Conservation (phyloP, 2,797 vertebrate genomes). For the Notamacropus eugenii region DNA sequence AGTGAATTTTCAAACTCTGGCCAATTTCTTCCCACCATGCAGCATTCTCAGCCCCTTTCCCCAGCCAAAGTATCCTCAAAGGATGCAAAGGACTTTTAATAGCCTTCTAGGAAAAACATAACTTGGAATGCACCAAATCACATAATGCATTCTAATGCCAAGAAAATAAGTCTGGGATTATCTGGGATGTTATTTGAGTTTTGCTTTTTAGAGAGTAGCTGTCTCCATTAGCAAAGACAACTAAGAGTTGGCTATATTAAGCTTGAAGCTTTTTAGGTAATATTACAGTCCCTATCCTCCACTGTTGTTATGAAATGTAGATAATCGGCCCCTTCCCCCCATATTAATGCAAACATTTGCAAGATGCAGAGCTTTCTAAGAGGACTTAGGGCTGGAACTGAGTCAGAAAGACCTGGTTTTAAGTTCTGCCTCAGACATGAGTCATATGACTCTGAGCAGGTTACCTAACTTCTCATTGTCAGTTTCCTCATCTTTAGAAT, state of each 20-base stretch:
- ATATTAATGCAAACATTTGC: not conserved
- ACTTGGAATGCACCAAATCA: conserved; percentile 29
- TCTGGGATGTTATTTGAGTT: conserved; percentile 33
- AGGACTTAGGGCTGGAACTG: not conserved
- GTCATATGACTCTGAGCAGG: not conserved
- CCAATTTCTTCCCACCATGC: conserved; percentile 12
- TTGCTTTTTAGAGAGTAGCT: conserved; percentile 33
- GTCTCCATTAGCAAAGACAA: conserved; percentile 15
- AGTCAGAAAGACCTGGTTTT: not conserved
- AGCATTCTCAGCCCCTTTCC: not conserved
- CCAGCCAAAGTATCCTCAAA: conserved; percentile 30
- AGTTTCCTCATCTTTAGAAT: conserved; percentile 40
- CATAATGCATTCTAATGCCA: conserved; percentile 39
- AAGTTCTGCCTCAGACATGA: not conserved
- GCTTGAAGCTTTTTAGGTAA: conserved; percentile 16
- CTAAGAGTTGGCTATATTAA: conserved; percentile 23
- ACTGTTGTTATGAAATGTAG: conserved; percentile 34
- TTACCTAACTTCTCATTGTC: not conserved
- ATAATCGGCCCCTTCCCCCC: not conserved
- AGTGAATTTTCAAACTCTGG: conserved; percentile 36
- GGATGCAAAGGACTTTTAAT: conserved; percentile 26
- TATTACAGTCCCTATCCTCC: not conserved
- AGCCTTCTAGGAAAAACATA: conserved; percentile 34
- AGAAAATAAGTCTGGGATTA: conserved; percentile 23
- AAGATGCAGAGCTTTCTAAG: not conserved